These are phyloP conservation scores for Spea multiplicata DNA, from an alignment of 2,113 vertebrate species.

Conservation along the genomic window DNA sequence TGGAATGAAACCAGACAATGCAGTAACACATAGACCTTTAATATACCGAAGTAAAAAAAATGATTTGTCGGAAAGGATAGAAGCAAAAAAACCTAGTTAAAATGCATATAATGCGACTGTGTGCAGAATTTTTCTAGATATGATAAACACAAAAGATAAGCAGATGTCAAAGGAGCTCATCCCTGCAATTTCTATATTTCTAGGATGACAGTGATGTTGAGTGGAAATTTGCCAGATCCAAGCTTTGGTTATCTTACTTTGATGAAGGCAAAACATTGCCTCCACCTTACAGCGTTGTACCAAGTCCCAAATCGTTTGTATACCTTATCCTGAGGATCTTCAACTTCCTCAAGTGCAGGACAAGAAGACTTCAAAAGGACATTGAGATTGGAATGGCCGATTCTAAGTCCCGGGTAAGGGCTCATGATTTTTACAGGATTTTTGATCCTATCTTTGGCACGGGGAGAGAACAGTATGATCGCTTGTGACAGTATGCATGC, in stretches of 20 bases:
- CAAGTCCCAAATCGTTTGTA: conserved; percentile 83
- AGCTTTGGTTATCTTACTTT: conserved; percentile 86
- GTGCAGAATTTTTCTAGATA: not conserved
- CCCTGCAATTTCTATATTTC: conserved; percentile 25
- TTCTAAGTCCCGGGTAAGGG: conserved; percentile 80
- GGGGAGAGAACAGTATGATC: too few relatives aligned
- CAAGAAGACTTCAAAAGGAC: conserved; percentile 73
- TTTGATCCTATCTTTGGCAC: too few relatives aligned
- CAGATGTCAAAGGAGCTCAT: too few relatives aligned
- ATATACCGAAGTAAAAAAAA: not conserved
- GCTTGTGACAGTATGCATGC: too few relatives aligned
- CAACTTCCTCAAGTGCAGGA: conserved; percentile 72
- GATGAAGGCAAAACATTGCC: conserved; percentile 86
- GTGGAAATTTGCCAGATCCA: conserved; percentile 87
- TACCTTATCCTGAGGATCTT: conserved; percentile 73
- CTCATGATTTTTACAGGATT: not conserved
- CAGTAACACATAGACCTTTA: not conserved
- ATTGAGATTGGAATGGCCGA: conserved; percentile 79
- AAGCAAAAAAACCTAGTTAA: not conserved
- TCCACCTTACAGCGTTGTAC: conserved; percentile 83
- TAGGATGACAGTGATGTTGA: conserved; percentile 88
- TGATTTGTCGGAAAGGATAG: not conserved
- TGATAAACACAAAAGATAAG: not conserved
- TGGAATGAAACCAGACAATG: conserved; percentile 6
- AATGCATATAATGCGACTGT: not conserved